phyloP scores from a whole-genome alignment of 2,888 invertebrate genomes.

The Sarcophaga carnaria region DNA sequence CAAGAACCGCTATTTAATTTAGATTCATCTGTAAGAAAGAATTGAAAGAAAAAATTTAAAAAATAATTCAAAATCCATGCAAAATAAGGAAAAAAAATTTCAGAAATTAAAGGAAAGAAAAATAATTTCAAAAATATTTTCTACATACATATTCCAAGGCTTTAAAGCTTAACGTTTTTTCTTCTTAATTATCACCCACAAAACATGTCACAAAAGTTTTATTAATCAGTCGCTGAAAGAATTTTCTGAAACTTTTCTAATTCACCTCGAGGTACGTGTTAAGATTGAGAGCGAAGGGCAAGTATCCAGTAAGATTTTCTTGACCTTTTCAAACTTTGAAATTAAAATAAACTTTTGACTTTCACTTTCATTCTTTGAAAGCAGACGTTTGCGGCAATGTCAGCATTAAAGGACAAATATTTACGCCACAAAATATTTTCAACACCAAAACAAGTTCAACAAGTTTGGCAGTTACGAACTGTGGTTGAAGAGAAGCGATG shows the following conservation, averaged over 20 bases:
- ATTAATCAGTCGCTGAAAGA: too few relatives aligned
- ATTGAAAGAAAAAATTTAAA: neutral
- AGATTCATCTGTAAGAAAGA: conserved; percentile 87
- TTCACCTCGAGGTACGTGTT: neutral
- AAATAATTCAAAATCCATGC: neutral
- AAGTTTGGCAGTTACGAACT: too few relatives aligned
- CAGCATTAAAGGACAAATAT: too few relatives aligned
- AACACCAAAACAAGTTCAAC: too few relatives aligned
- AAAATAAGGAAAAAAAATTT: too few relatives aligned
- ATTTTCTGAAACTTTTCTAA: neutral
- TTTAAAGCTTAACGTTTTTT: too few relatives aligned
- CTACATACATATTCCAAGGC: too few relatives aligned
- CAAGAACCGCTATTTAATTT: conserved; percentile 89
- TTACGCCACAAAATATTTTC: too few relatives aligned
- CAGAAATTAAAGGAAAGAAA: neutral
- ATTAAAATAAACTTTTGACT: neutral
- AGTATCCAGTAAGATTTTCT: neutral
- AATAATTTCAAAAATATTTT: neutral
- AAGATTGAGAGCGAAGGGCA: neutral
- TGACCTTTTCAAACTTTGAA: neutral
- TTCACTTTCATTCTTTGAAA: neutral
- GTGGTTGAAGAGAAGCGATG: neutral
- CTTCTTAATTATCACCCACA: too few relatives aligned
- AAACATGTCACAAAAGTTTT: too few relatives aligned
- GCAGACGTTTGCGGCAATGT: too few relatives aligned